These are phyloP conservation scores for Tricholauxania praeusta DNA, from an alignment of 2,888 invertebrate genomes.

Conservation along the genomic window DNA sequence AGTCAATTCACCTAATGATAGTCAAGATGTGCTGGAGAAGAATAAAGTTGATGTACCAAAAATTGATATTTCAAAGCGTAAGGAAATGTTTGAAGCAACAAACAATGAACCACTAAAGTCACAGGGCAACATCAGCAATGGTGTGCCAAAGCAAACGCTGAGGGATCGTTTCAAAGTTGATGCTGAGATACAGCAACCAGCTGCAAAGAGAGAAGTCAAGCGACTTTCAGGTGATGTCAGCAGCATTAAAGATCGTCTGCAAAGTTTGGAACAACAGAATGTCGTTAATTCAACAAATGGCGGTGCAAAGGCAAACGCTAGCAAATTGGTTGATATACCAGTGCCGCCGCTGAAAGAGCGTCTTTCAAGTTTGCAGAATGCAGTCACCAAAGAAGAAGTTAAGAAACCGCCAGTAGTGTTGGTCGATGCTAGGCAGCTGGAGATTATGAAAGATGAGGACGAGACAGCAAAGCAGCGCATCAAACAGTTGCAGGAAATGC, in stretches of 20 bases:
- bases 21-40: slow-evolving; percentile 62
- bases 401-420: slow-evolving; percentile 62
- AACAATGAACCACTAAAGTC: slow-evolving; percentile 39
- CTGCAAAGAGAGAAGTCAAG: slow-evolving; percentile 61
- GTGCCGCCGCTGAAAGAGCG: slow-evolving; percentile 67
- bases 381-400: slow-evolving; percentile 65
- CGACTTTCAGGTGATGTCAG: slow-evolving; percentile 74
- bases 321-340: slow-evolving; percentile 62
- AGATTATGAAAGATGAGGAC: slow-evolving; percentile 68
- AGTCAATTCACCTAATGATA: slow-evolving; percentile 65
- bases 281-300: slow-evolving; percentile 57
- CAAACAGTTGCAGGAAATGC: neutral
- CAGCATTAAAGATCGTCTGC: slow-evolving; percentile 75
- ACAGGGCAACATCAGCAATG: slow-evolving; percentile 26
- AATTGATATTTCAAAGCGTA: slow-evolving; percentile 83
- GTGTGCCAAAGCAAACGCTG: slow-evolving; percentile 52
- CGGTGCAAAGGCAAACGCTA: slow-evolving; percentile 42
- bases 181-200: slow-evolving; percentile 28
- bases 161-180: slow-evolving; percentile 53
- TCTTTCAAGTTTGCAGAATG: slow-evolving; percentile 65
- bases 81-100: slow-evolving; percentile 80
- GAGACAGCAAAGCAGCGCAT: slow-evolving; percentile 52
- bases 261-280: slow-evolving; percentile 72
- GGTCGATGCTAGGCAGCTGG: slow-evolving; percentile 69
- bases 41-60: slow-evolving; percentile 76